Base-by-base conservation (phyloP, 2,797 vertebrate species). In the Coluber constrictor region DNA sequence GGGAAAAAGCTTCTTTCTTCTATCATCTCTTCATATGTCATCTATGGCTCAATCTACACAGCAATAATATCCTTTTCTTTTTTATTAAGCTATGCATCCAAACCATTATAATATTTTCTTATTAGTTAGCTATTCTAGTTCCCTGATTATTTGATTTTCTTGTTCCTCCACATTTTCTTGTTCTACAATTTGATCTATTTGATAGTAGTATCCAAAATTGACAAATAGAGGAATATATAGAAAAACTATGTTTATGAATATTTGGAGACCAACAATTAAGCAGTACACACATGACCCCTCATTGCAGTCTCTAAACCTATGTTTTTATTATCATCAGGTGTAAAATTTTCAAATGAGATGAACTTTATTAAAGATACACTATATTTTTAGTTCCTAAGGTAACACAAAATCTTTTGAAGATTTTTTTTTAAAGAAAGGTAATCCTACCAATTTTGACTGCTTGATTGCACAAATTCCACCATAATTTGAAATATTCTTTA, bases 401-500 rank as follows among this genome's bases (percentile, higher is more conserved):
- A n/a, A 37, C 51, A 57, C 32, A 59, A 57, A 55, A 59, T 1
- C 20, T 60, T 66, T 55, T 63, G 51, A 87, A 86, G 10, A 5
- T 63, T 59, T 90, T 56, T 55, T 27, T 55, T 18, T 6, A 23
- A 11, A 60, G 37, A 29, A 51, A 37, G 37, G 87, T 92, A 79
- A 27, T 56, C 18, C 70, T 79, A 70, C 11, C 63, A 63, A 70
- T 29, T 61, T 79, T 90, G 10, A 88, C 29, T 95, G 89, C 9
- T 37, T 83, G 74, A 83, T 47, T 83, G 74, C 20, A 25, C 74
- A 93, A 93, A 94, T 95, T 90, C 90, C 43, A 96, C 18, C 91
- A 93, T 90, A 92, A 86, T 95, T 96, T 97, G 93, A 97, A 95
- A 32, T 97, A 95, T 94, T 88, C 94, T 89, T 96, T 87, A 94